Evolutionary conservation across 2,113 vertebrate genomes (phyloP), one percentile per base, ranked within the genome.

Genomic region (Salvelinus alpinus): DNA sequence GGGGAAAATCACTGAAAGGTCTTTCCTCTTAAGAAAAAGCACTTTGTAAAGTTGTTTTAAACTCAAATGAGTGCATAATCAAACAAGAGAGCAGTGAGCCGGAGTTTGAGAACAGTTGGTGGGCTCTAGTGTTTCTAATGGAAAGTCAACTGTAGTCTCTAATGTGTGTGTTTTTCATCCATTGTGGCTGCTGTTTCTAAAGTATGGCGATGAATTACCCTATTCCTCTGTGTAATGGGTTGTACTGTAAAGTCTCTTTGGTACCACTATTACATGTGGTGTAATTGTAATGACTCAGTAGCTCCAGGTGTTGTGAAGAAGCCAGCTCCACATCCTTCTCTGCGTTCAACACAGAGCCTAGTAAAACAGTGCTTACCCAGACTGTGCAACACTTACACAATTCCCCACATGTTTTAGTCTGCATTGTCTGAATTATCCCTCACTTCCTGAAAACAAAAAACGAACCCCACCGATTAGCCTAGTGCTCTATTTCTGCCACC

Each of bases 231-330:
- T 44, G 38, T 44, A 44, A 11, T 44, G 38, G 38, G 38, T 44
- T 44, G 38, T 44, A 11, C 38, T 44, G 2, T 44, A 44, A 11
- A 44, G 38, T 44, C 38, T 44, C 38, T 11, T 44, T 44, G 38
- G 38, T 44, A 9, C 9, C 38, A 44, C 38, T 44, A 11, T 44
- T 44, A 44, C 38, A 44, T 1, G 38, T 11, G 9, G 38, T 44
- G 9, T 44, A 44, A 4, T 66, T 27, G 78, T 83, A 83, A 83
- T 78, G 68, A 78, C 75, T 64, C 24, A 47, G 71, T 74, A 44
- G 82, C 82, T 83, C 44, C 78, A 57, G 78, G 78, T 78, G 34
- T 75, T 72, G 75, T 75, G 24, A 72, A 69, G 62, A 72, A 69
- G 64, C 51, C 54, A 47, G 66, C 51, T 54, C 51, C 16, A 54